These are phyloP conservation scores for Bubalus kerabau DNA, from an alignment of 2,113 vertebrate species.

Conservation along the genomic window DNA sequence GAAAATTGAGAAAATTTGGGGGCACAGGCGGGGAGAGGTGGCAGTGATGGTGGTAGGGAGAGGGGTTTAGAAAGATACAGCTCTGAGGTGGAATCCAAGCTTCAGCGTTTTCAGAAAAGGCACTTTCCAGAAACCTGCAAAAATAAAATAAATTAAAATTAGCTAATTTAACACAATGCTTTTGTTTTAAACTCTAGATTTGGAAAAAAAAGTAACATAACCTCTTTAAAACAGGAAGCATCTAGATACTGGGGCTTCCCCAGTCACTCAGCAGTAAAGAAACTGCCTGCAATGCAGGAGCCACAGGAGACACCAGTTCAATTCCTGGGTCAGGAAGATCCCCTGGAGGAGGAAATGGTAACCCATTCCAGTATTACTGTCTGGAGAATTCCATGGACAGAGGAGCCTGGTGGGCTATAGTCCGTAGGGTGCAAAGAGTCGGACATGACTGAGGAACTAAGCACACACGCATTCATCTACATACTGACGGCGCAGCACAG, in stretches of 20 bases:
- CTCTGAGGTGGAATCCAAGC: slow-evolving; percentile 84
- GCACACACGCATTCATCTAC: slow-evolving; percentile 30
- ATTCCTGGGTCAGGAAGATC: neutral
- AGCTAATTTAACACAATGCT: slow-evolving; percentile 63
- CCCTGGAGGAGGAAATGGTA: neutral
- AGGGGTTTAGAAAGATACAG: slow-evolving; percentile 76
- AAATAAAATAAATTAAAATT: slow-evolving; percentile 78
- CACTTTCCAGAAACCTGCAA: slow-evolving; percentile 87
- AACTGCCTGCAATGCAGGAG: neutral
- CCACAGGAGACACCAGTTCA: neutral
- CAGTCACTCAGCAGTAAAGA: neutral
- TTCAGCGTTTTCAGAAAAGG: slow-evolving; percentile 85
- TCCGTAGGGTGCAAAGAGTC: neutral
- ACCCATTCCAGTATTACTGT: neutral
- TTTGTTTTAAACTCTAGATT: slow-evolving; percentile 39
- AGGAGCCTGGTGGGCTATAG: neutral
- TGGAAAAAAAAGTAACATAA: slow-evolving; percentile 5
- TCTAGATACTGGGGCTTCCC: slow-evolving; percentile 33
- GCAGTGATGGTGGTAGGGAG: slow-evolving; percentile 29
- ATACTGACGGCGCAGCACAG: slow-evolving; percentile 46
- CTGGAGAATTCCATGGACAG: neutral
- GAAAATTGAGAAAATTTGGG: slow-evolving; percentile 65
- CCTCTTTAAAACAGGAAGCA: slow-evolving; percentile 58
- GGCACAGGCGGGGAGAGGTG: neutral
- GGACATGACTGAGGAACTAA: neutral